Evolutionary conservation across 2,113 vertebrate species (phyloP).

Genomic region (Corythornis vintsioides): DNA sequence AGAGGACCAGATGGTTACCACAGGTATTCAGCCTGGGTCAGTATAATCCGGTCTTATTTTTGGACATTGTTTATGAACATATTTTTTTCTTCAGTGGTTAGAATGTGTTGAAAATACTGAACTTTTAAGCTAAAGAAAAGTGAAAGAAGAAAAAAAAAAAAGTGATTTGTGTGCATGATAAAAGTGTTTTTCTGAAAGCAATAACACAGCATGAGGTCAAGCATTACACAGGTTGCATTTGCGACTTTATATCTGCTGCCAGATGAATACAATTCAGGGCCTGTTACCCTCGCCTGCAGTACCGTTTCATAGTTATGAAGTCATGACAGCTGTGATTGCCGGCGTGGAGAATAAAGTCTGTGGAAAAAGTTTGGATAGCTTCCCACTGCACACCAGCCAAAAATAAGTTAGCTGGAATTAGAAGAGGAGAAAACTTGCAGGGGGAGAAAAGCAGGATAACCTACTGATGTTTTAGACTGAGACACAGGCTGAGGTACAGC

Average conservation of each 20-base stretch:
- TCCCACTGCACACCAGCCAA: slow-evolving; percentile 50
- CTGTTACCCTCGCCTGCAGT: slow-evolving; percentile 53
- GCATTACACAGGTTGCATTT: slow-evolving; percentile 54
- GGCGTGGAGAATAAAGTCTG: slow-evolving; percentile 21
- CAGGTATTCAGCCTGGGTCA: not conserved
- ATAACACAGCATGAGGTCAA: slow-evolving; percentile 44
- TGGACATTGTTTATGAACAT: not conserved
- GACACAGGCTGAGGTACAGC: not conserved
- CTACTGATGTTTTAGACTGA: accelerated
- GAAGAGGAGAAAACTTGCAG: not conserved
- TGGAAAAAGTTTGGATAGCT: slow-evolving; percentile 28
- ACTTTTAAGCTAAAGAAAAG: slow-evolving; percentile 20
- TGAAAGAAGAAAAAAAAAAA: not conserved
- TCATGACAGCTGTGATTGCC: slow-evolving; percentile 74
- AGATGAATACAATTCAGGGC: slow-evolving; percentile 65
- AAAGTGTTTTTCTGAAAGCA: slow-evolving; percentile 59
- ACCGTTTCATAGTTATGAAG: slow-evolving; percentile 74
- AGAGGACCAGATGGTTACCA: not conserved
- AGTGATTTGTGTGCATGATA: slow-evolving; percentile 44
- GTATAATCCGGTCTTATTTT: slow-evolving; percentile 4
- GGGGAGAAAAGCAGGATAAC: not conserved
- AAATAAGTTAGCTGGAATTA: slow-evolving; percentile 23
- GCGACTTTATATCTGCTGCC: slow-evolving; percentile 60
- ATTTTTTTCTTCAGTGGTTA: not conserved
- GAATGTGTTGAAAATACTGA: slow-evolving; percentile 15